Conservation (phyloP, 2,113 vertebrate species). For the Mus pahari region DNA sequence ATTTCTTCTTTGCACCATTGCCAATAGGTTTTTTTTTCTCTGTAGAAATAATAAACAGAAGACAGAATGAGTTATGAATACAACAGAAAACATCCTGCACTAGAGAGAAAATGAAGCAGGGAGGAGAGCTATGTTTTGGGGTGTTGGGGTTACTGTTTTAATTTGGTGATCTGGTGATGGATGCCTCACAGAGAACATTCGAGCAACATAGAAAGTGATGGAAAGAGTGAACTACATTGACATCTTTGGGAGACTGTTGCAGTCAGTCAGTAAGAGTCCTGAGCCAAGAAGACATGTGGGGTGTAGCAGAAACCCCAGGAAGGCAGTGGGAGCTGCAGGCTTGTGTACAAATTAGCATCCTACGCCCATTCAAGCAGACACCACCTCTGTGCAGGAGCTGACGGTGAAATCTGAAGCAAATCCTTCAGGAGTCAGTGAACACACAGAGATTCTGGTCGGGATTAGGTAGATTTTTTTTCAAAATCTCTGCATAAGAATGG, state of each 20-base stretch:
- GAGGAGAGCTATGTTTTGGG: neutral
- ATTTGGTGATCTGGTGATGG: neutral
- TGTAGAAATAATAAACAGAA: neutral
- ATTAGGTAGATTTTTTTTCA: slow-evolving; percentile 23
- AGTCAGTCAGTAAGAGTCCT: neutral
- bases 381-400: neutral
- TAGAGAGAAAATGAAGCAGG: neutral
- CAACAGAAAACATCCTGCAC: neutral
- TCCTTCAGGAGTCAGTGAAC: neutral
- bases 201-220: neutral
- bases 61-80: neutral
- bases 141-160: neutral
- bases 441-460: neutral
- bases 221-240: neutral
- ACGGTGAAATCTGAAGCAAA: neutral
- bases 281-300: neutral
- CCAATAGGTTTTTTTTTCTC: neutral
- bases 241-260: neutral
- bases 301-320: rapidly evolving
- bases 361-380: no score
- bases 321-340: no score
- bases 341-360: neutral
- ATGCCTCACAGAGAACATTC: neutral
- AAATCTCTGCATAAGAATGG: slow-evolving; percentile 8
- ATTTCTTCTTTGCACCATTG: neutral